Evolutionary conservation across 2,797 vertebrate genomes (phyloP).

Genomic region (Cheirogaleus major): DNA sequence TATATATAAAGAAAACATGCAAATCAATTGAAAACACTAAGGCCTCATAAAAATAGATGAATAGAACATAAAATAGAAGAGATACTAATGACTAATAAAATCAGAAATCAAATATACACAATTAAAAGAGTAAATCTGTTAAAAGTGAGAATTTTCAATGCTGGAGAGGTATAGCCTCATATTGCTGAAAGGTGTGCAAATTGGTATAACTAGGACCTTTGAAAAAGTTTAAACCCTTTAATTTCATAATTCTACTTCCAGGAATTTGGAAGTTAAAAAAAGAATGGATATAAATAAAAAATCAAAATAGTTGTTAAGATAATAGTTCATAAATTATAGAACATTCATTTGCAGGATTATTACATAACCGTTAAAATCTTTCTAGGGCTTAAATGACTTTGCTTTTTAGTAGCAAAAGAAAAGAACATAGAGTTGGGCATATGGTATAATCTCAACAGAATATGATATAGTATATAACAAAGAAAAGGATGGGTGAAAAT

Average conservation of each 20-base stretch:
- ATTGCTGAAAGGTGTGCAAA: neutral
- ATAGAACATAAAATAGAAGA: neutral
- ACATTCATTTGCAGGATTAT: neutral
- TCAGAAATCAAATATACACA: neutral
- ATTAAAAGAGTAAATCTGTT: neutral
- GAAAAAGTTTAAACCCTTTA: neutral
- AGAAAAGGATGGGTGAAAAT: neutral
- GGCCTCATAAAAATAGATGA: neutral
- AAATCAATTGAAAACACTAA: neutral
- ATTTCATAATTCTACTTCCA: neutral
- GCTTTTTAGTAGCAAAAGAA: neutral
- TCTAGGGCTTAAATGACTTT: neutral
- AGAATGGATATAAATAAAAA: neutral
- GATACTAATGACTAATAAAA: slow-evolving; percentile 8
- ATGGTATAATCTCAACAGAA: neutral
- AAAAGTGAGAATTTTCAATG: neutral
- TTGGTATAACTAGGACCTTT: neutral
- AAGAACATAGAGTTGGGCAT: neutral
- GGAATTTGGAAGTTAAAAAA: neutral
- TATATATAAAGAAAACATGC: neutral
- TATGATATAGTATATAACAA: neutral
- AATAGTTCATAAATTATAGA: neutral
- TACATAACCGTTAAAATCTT: slow-evolving; percentile 31
- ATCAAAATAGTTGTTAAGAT: neutral
- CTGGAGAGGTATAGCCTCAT: neutral